A percentile compares a stretch with the other conserved stretches of the same genome.
Conservation (phyloP, 2,797 vertebrate species). For the Mormyrops boulengeri region DNA sequence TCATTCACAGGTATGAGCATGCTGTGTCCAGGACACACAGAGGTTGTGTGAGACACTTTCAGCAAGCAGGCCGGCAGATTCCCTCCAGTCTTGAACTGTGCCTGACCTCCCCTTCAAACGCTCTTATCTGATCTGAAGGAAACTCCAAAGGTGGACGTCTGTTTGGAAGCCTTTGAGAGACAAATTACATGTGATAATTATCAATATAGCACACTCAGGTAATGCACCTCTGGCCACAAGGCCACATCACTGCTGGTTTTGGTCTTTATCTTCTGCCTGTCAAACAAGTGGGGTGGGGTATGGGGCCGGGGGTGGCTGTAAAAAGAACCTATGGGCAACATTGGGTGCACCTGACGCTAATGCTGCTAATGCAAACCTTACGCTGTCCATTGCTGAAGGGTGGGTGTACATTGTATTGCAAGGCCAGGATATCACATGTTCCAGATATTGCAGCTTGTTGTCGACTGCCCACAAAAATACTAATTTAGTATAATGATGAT, state of each 20-base stretch:
- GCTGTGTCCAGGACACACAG: not conserved
- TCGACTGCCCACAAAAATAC: not conserved
- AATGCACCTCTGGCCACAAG: not conserved
- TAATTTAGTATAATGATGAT: not conserved
- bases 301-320: not conserved
- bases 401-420: not conserved
- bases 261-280: not conserved
- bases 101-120: constrained; percentile 23
- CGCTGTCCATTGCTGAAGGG: not conserved
- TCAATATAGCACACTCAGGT: constrained; percentile 48
- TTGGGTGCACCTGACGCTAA: not conserved
- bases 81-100: constrained; percentile 20
- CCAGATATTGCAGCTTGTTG: not conserved
- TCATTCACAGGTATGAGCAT: not conserved
- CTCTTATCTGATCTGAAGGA: constrained; percentile 21
- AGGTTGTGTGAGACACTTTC: not conserved
- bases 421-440: not conserved
- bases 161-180: constrained; percentile 6
- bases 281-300: not conserved
- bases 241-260: not conserved
- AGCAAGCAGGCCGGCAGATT: not conserved
- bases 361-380: not conserved
- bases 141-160: constrained; percentile 3
- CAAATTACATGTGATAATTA: constrained; percentile 34
- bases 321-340: not conserved